Conservation (phyloP, 2,797 vertebrate species). For the Hylomyscus alleni region DNA sequence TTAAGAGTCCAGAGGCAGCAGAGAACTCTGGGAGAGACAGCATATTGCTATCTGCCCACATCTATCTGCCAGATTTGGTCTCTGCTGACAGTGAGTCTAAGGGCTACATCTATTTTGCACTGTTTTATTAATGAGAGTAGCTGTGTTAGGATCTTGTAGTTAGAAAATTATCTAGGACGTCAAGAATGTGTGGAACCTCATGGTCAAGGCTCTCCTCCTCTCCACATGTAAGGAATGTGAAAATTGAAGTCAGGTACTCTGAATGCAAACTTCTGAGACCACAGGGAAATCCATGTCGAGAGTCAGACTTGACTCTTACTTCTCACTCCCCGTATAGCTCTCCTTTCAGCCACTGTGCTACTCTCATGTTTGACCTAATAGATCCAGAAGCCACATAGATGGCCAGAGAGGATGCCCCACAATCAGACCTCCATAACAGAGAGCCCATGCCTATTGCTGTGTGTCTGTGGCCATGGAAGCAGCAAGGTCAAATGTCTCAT, state of each 20-base stretch:
- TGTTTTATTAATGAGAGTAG: no score
- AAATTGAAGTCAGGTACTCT: not conserved
- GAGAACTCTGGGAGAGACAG: not conserved
- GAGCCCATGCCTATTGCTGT: not conserved
- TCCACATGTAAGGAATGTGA: not conserved
- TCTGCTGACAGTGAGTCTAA: not conserved
- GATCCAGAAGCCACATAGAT: not conserved
- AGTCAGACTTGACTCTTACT: rapidly evolving
- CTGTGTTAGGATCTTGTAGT: not conserved
- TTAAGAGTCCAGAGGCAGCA: not conserved
- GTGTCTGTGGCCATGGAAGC: not conserved
- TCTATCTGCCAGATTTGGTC: not conserved
- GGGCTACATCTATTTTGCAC: not conserved
- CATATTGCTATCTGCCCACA: not conserved
- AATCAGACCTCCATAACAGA: not conserved
- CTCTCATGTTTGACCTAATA: not conserved
- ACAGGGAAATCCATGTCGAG: not conserved
- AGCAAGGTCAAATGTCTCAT: not conserved
- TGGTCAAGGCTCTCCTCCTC: not conserved
- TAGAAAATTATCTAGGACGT: constrained; percentile 20
- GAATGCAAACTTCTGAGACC: not conserved
- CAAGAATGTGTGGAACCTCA: not conserved
- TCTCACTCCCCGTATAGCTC: rapidly evolving
- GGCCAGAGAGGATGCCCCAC: not conserved
- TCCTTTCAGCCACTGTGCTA: rapidly evolving